A percentile compares a stretch with the other conserved stretches of the same genome.
These are phyloP conservation scores for Labrus mixtus DNA, from an alignment of 2,113 vertebrate genomes.

Conservation along the genomic window DNA sequence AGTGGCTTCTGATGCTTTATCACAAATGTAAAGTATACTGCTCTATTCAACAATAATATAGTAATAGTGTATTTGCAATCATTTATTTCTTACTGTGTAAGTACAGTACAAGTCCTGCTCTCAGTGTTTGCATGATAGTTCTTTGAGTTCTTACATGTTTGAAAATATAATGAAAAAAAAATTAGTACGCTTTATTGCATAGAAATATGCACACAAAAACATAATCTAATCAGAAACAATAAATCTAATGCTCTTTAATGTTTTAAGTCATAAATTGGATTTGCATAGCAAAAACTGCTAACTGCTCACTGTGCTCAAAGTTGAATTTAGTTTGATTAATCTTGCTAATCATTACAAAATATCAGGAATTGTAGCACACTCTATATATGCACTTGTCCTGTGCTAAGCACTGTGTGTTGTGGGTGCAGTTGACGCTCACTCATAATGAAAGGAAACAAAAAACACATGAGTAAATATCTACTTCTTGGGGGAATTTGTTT, in stretches of 20 bases:
- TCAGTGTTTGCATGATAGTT: constrained; percentile 74
- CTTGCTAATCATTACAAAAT: constrained; percentile 70
- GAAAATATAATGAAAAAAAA: constrained; percentile 76
- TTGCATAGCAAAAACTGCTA: constrained; percentile 79
- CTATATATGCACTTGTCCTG: constrained; percentile 48
- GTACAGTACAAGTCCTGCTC: constrained; percentile 78
- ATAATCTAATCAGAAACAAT: constrained; percentile 57
- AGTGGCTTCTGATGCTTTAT: constrained; percentile 62
- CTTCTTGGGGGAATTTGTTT: constrained; percentile 57
- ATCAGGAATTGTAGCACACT: constrained; percentile 63
- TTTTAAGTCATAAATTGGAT: constrained; percentile 74
- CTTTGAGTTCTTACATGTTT: constrained; percentile 75
- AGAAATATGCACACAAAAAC: constrained; percentile 56
- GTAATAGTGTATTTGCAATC: constrained; percentile 72
- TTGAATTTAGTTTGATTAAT: constrained; percentile 79
- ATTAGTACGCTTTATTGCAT: constrained; percentile 75
- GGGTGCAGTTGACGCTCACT: constrained; percentile 46
- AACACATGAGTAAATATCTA: constrained; percentile 43
- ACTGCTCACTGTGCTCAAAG: constrained; percentile 58
- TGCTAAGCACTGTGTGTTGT: constrained; percentile 70
- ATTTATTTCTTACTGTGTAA: constrained; percentile 74
- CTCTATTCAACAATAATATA: constrained; percentile 74
- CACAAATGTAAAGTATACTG: constrained; percentile 66
- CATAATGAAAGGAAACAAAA: constrained; percentile 41
- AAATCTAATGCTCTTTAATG: constrained; percentile 55